These are phyloP conservation scores for Tipula vernalis DNA, from an alignment of 2,888 invertebrate genomes.

Conservation along the genomic window DNA sequence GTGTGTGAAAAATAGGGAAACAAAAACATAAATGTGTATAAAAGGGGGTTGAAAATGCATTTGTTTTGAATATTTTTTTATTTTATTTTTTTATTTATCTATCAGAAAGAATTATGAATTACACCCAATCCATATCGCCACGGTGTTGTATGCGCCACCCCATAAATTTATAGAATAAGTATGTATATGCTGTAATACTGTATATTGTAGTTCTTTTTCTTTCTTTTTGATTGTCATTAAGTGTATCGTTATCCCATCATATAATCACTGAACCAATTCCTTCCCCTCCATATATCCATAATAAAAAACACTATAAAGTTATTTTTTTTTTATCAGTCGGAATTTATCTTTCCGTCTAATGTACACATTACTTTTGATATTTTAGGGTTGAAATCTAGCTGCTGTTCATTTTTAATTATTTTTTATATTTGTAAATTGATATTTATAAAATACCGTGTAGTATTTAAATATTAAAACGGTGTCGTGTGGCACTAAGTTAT, in stretches of 20 bases:
- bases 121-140: background rate
- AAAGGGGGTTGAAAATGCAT: background rate
- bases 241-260: background rate
- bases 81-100: background rate
- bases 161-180: background rate
- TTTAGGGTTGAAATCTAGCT: background rate
- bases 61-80: background rate
- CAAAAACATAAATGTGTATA: background rate
- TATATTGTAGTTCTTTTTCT: background rate
- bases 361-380: background rate
- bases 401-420: background rate
- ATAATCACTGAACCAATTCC: background rate
- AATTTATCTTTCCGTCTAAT: background rate
- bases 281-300: background rate
- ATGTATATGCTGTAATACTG: background rate
- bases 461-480: background rate
- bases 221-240: background rate
- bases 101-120: background rate
- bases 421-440: background rate
- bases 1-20: constrained; percentile 4
- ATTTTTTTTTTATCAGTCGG: background rate
- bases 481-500: background rate
- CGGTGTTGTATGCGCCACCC: background rate
- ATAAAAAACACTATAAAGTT: background rate
- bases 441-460: background rate